Conservation (phyloP, 2,888 invertebrate species). For the Brachycybe producta region DNA sequence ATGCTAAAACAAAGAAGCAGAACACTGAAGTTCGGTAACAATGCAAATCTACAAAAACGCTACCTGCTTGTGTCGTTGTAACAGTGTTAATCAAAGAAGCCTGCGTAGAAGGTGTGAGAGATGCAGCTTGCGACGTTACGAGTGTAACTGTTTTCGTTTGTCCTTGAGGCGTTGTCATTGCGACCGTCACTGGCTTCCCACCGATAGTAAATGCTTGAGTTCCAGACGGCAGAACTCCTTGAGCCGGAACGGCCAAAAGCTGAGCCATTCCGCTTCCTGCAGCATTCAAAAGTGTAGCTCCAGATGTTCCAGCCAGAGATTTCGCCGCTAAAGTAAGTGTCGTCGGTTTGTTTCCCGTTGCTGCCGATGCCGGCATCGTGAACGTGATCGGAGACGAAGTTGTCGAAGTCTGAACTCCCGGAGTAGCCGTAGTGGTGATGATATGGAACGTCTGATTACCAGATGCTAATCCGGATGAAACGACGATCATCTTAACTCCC, state of each 20-base stretch:
- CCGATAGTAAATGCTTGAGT: conserved; percentile 48
- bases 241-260: conserved; percentile 28
- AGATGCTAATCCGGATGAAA: conserved; percentile 36
- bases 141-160: conserved; percentile 48
- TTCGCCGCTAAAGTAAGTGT: conserved; percentile 48
- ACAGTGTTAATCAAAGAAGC: conserved; percentile 18
- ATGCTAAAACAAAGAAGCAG: conserved; percentile 8
- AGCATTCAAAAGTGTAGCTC: conserved; percentile 23
- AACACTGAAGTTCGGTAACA: neutral
- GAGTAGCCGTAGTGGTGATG: conserved; percentile 14
- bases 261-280: conserved; percentile 25
- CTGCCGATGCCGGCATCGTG: conserved; percentile 42
- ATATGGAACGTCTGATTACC: conserved; percentile 13
- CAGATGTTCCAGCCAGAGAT: conserved; percentile 20
- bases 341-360: conserved; percentile 42
- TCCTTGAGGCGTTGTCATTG: conserved; percentile 48
- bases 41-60: neutral
- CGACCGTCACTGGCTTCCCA: conserved; percentile 58
- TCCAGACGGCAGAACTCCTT: conserved; percentile 26
- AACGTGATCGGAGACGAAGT: conserved; percentile 53
- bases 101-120: conserved; percentile 6
- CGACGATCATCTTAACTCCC: conserved; percentile 44
- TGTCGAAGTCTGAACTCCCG: conserved; percentile 29
- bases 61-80: conserved; percentile 18
- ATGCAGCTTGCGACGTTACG: conserved; percentile 32